Percentiles rank a stretch among this genome's conserved stretches.
Conservation (phyloP, 1,140 invertebrate genomes). For the Heliconius nattereri region DNA sequence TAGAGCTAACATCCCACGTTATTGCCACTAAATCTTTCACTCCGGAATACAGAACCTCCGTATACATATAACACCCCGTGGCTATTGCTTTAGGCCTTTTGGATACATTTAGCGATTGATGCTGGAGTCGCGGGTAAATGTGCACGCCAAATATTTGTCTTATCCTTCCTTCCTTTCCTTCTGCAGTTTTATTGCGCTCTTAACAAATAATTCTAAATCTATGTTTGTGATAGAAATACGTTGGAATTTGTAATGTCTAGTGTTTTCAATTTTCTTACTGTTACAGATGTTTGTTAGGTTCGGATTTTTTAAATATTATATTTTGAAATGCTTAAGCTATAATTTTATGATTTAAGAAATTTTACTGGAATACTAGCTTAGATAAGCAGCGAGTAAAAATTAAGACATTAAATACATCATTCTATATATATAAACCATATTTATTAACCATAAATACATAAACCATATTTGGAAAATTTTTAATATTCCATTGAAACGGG, state of each 20-base stretch:
- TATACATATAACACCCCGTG: slow-evolving; percentile 42
- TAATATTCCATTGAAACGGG: too few species aligned
- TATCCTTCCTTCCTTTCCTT: slow-evolving; percentile 37
- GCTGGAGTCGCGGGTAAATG: slow-evolving; percentile 44
- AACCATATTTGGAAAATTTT: too few species aligned
- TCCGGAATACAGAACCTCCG: slow-evolving; percentile 50
- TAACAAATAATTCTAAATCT: slow-evolving; percentile 55
- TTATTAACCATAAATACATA: too few species aligned
- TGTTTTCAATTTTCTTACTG: not conserved
- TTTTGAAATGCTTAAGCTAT: too few species aligned
- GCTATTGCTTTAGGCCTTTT: slow-evolving; percentile 62
- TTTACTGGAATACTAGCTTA: too few species aligned
- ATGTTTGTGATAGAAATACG: slow-evolving; percentile 40
- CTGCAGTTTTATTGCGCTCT: slow-evolving; percentile 63
- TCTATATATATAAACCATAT: too few species aligned
- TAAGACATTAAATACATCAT: too few species aligned
- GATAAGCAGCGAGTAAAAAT: too few species aligned
- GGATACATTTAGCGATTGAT: slow-evolving; percentile 60
- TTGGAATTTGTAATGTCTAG: not conserved
- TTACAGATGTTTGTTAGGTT: too few species aligned
- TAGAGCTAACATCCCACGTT: slow-evolving; percentile 65
- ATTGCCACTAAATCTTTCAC: slow-evolving; percentile 78
- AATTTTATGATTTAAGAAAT: too few species aligned
- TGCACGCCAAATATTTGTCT: slow-evolving; percentile 61
- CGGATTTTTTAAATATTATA: too few species aligned